Percentiles rank a stretch among this genome's conserved stretches.
Conservation (phyloP, 2,797 vertebrate genomes). For the Gadopsis marmoratus region DNA sequence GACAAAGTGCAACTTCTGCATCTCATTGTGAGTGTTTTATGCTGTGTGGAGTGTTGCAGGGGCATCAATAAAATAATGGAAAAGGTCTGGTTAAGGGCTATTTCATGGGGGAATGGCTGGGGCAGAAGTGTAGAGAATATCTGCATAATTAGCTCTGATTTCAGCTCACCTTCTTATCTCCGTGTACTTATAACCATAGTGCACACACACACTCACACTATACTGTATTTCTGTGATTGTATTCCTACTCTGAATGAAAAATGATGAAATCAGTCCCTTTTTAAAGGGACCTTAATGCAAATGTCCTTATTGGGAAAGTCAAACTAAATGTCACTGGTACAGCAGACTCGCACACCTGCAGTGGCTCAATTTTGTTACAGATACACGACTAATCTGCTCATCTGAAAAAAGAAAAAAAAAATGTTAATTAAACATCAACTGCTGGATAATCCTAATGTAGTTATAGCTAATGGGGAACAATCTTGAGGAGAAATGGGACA, state of each 20-base stretch:
- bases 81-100: slow-evolving; percentile 28
- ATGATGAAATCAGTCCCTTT: background rate
- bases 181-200: background rate
- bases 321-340: background rate
- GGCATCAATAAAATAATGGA: slow-evolving; percentile 49
- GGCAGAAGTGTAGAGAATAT: slow-evolving; percentile 46
- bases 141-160: slow-evolving; percentile 55
- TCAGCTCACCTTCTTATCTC: slow-evolving; percentile 34
- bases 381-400: background rate
- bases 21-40: slow-evolving; percentile 30
- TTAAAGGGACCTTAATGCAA: background rate
- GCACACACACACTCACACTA: background rate
- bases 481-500: background rate
- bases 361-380: background rate
- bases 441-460: background rate
- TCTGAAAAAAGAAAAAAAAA: background rate
- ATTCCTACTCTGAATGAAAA: background rate
- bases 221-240: background rate
- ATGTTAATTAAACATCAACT: background rate
- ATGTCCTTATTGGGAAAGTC: background rate
- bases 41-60: slow-evolving; percentile 28
- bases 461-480: background rate
- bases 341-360: background rate
- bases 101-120: slow-evolving; percentile 45
- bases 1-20: slow-evolving; percentile 32